Conservation (phyloP, 2,888 invertebrate genomes). For the Blomia tropicalis region DNA sequence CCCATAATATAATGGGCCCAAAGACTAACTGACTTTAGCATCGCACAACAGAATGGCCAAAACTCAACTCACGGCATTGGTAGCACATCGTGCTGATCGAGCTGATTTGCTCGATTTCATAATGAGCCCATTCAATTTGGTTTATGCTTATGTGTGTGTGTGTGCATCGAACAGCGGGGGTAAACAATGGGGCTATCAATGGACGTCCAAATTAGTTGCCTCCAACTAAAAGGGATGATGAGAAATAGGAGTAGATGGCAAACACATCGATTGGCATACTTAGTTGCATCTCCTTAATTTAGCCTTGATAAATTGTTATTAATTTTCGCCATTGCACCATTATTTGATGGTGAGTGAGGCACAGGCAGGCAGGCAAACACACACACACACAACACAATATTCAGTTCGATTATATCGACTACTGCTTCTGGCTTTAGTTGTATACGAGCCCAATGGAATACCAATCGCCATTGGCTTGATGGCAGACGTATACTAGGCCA, state of each 20-base stretch:
- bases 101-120: slow-evolving; percentile 20
- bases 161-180: too few species aligned
- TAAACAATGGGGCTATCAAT: too few species aligned
- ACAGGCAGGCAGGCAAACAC: neutral
- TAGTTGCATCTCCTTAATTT: neutral
- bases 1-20: too few species aligned
- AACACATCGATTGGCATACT: neutral
- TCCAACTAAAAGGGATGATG: too few species aligned
- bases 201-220: too few species aligned
- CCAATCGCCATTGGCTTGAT: neutral
- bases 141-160: too few species aligned
- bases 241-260: too few species aligned
- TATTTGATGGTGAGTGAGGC: neutral
- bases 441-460: neutral
- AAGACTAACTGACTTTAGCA: neutral
- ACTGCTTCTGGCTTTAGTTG: too few species aligned
- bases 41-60: neutral
- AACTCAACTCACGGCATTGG: slow-evolving; percentile 22
- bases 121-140: slow-evolving; percentile 12
- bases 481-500: too few species aligned
- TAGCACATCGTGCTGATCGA: slow-evolving; percentile 25
- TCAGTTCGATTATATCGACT: too few species aligned
- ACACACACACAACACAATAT: too few species aligned
- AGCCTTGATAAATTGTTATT: slow-evolving; percentile 10
- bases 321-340: slow-evolving; percentile 11